Evolutionary conservation across 2,113 vertebrate genomes (phyloP).

Genomic region (Sus scrofa): T2T-Sscrofa CM000816.6:90150501-90151000

Average conservation of each 20-base stretch:
- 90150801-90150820: background rate
- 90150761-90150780: background rate
- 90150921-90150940: background rate
- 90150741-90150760: background rate
- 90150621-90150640: constrained; percentile 36
- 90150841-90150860: background rate
- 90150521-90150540: background rate
- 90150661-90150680: background rate
- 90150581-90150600: background rate
- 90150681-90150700: background rate
- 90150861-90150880: background rate
- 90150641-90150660: background rate
- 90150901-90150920: background rate
- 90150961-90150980: background rate
- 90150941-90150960: background rate
- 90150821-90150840: background rate
- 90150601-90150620: background rate
- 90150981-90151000: background rate
- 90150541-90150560: background rate
- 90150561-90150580: background rate
- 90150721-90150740: background rate
- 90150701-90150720: background rate
- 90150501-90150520: background rate
- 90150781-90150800: background rate
- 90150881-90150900: background rate